Percentiles rank a stretch among this genome's conserved stretches.
Conservation (phyloP, 2,113 vertebrate genomes). For the Anas platyrhynchos region DNA sequence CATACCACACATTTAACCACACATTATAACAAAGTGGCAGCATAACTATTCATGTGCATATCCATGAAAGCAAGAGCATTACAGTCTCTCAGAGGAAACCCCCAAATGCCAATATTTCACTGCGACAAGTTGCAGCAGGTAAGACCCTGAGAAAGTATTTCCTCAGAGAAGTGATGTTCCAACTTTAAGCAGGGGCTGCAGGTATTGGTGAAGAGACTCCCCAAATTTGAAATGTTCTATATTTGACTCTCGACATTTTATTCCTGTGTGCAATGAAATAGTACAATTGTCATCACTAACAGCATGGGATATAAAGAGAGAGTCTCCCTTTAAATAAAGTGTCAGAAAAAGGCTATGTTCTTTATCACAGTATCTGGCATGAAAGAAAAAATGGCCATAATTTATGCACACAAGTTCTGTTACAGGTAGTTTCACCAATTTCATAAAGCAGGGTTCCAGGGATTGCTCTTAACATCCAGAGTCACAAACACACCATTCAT, state of each 20-base stretch:
- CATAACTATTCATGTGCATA: not conserved
- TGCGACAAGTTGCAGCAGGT: not conserved
- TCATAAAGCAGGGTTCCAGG: not conserved
- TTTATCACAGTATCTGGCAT: not conserved
- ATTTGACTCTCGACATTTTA: not conserved
- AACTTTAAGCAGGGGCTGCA: not conserved
- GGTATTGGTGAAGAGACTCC: not conserved
- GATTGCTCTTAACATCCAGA: not conserved
- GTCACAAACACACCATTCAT: not conserved
- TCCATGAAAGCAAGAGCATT: not conserved
- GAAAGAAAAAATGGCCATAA: not conserved
- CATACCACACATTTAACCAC: not conserved
- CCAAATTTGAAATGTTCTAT: not conserved
- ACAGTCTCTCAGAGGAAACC: not conserved
- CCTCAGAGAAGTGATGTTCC: not conserved
- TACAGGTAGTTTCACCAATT: not conserved
- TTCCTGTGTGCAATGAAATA: not conserved
- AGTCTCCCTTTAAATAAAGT: not conserved
- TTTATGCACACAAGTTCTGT: rapidly evolving
- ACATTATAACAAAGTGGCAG: not conserved
- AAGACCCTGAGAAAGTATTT: not conserved
- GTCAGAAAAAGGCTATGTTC: not conserved
- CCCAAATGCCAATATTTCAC: not conserved
- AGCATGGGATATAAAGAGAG: not conserved
- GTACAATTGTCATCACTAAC: not conserved